Percentiles rank a stretch among this genome's conserved stretches.
Evolutionary conservation across 2,888 invertebrate genomes (phyloP).

Genomic region (Drosophila kanekoi): DNA sequence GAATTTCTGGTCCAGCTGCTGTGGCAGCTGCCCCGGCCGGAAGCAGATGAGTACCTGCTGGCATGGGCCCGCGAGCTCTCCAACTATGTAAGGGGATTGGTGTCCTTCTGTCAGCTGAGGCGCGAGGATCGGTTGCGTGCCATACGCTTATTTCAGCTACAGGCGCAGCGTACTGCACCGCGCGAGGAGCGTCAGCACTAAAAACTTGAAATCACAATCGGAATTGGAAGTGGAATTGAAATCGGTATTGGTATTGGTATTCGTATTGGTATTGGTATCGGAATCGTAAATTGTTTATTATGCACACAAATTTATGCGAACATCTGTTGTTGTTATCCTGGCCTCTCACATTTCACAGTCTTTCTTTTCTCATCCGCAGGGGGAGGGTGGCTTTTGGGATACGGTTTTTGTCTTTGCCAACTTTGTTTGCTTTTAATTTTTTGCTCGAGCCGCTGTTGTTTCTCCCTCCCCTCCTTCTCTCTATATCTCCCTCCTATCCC

Average conservation of each 20-base stretch:
- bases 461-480: slow-evolving; percentile 7
- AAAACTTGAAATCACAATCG: background rate
- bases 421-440: slow-evolving; percentile 73
- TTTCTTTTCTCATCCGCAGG: slow-evolving; percentile 26
- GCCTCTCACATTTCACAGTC: slow-evolving; percentile 40
- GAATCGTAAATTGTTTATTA: slow-evolving; percentile 71
- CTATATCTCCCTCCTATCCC: background rate
- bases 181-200: background rate
- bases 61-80: slow-evolving; percentile 26
- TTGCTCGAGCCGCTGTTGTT: slow-evolving; percentile 55
- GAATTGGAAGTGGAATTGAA: background rate
- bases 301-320: slow-evolving; percentile 75
- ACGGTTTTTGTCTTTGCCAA: slow-evolving; percentile 22
- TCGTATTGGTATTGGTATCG: slow-evolving; percentile 1
- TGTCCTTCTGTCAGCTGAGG: slow-evolving; percentile 31
- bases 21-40: slow-evolving; percentile 44
- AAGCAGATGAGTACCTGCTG: slow-evolving; percentile 34
- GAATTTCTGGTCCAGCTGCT: slow-evolving; percentile 36
- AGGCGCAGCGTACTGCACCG: slow-evolving; percentile 12
- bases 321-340: slow-evolving; percentile 66
- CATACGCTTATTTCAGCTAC: slow-evolving; percentile 40
- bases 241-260: background rate
- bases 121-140: slow-evolving; percentile 49
- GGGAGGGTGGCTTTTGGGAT: slow-evolving; percentile 7
- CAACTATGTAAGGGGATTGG: slow-evolving; percentile 26